phyloP scores from a whole-genome alignment of 2,888 invertebrate genomes.

The Scrobipalpa costella region DNA sequence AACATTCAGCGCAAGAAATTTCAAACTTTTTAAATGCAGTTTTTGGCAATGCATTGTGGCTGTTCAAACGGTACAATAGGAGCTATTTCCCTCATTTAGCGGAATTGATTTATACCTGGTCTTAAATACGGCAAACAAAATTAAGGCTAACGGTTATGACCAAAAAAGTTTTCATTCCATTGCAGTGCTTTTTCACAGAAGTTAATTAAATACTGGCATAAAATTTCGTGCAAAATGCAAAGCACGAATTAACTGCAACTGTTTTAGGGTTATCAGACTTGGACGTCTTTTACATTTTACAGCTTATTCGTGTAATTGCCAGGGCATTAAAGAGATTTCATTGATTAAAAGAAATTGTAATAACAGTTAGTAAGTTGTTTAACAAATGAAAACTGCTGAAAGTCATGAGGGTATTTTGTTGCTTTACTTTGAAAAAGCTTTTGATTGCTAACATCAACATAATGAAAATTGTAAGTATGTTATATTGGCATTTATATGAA shows the following conservation, averaged over 20 bases:
- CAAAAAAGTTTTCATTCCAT: constrained; percentile 50
- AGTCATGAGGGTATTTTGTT: not conserved
- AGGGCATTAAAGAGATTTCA: constrained; percentile 16
- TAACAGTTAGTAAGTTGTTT: constrained; percentile 12
- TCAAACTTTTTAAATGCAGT: constrained; percentile 16
- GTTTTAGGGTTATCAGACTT: constrained; percentile 40
- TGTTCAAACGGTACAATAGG: constrained; percentile 26
- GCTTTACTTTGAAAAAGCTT: not conserved
- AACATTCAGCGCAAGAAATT: constrained; percentile 8
- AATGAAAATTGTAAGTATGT: not conserved
- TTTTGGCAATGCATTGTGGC: constrained; percentile 24
- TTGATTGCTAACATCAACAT: not conserved
- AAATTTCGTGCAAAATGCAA: constrained; percentile 72
- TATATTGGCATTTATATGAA: not conserved
- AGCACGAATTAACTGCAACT: constrained; percentile 46
- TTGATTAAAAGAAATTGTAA: constrained; percentile 17
- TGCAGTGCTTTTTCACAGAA: constrained; percentile 59
- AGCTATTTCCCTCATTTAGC: constrained; percentile 20
- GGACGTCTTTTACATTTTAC: constrained; percentile 15
- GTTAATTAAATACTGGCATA: constrained; percentile 65
- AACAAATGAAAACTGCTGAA: constrained; percentile 18
- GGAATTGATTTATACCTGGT: constrained; percentile 25
- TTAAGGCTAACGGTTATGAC: constrained; percentile 40
- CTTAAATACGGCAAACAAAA: constrained; percentile 33
- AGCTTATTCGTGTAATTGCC: constrained; percentile 20